A percentile compares a stretch with the other conserved stretches of the same genome.
These are phyloP conservation scores for Lamproptera curius DNA, from an alignment of 2,888 invertebrate species.

Conservation along the genomic window DNA sequence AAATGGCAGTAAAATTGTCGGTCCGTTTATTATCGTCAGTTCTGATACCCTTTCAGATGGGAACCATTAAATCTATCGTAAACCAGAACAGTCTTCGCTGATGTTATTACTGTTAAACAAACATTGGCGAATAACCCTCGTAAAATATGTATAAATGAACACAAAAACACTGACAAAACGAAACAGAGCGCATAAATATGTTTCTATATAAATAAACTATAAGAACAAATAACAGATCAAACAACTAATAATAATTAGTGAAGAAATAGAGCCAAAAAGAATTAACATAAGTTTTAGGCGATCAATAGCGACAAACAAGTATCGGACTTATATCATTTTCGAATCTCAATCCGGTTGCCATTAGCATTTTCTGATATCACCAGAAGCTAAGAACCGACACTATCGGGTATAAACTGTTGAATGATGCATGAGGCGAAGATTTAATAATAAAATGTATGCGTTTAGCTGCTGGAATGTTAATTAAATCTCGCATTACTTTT, in stretches of 20 bases:
- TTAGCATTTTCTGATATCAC: conserved; percentile 65
- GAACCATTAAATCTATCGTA: conserved; percentile 58
- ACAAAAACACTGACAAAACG: no score
- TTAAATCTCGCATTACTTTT: no score
- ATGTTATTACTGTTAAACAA: conserved; percentile 43
- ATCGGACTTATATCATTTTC: conserved; percentile 52
- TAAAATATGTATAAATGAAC: no score
- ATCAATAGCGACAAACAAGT: conserved; percentile 49
- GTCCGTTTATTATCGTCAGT: conserved; percentile 61
- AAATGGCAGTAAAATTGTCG: conserved; percentile 43
- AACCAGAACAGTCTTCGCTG: conserved; percentile 58
- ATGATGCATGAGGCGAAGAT: conserved; percentile 54
- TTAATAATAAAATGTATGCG: conserved; percentile 24
- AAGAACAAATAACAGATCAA: conserved; percentile 26
- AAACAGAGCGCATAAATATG: no score
- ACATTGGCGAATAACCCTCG: conserved; percentile 28
- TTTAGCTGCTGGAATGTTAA: no score
- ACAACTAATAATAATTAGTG: conserved; percentile 31
- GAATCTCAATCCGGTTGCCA: conserved; percentile 52
- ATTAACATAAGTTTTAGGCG: conserved; percentile 26
- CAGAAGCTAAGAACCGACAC: conserved; percentile 61
- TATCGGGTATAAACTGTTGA: conserved; percentile 57
- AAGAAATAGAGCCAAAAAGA: conserved; percentile 23
- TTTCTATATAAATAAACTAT: no score
- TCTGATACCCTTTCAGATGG: conserved; percentile 57